A percentile compares a stretch with the other conserved stretches of the same genome.
Conservation (phyloP, 2,797 vertebrate genomes). For the Sebastiscus albofasciatus region DNA sequence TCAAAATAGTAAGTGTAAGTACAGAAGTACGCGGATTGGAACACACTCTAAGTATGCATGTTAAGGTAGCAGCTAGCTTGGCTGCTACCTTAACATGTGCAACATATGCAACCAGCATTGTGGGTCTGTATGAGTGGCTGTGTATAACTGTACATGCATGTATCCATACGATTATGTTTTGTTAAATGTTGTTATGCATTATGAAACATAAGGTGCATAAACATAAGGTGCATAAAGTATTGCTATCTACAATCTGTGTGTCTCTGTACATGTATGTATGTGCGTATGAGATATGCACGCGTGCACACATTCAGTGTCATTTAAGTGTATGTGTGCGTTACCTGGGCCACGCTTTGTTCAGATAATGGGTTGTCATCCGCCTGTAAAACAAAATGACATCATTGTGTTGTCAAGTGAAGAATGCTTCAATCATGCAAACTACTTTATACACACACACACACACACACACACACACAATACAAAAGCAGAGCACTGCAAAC, state of each 20-base stretch:
- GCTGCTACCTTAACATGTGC: not conserved
- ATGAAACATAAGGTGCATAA: too few species aligned
- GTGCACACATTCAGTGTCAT: not conserved
- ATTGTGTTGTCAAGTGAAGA: not conserved
- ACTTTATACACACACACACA: not conserved
- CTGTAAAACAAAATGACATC: constrained; percentile 68
- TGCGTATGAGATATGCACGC: not conserved
- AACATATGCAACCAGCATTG: not conserved
- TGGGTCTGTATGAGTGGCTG: not conserved
- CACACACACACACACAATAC: not conserved
- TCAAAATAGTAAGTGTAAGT: too few species aligned
- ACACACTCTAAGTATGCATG: not conserved
- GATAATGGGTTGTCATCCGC: constrained; percentile 84
- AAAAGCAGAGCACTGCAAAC: not conserved
- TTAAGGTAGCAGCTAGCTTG: not conserved
- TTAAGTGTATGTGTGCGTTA: constrained; percentile 56
- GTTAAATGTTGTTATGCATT: not conserved
- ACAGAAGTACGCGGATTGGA: too few species aligned
- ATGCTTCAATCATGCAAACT: not conserved
- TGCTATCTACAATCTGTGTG: not conserved
- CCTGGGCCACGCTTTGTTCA: constrained; percentile 90
- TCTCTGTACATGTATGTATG: not conserved
- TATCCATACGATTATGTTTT: not conserved
- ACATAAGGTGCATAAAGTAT: not conserved
- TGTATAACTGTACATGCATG: not conserved